These are phyloP conservation scores for Albula glossodonta DNA, from an alignment of 2,113 vertebrate species.

Conservation along the genomic window DNA sequence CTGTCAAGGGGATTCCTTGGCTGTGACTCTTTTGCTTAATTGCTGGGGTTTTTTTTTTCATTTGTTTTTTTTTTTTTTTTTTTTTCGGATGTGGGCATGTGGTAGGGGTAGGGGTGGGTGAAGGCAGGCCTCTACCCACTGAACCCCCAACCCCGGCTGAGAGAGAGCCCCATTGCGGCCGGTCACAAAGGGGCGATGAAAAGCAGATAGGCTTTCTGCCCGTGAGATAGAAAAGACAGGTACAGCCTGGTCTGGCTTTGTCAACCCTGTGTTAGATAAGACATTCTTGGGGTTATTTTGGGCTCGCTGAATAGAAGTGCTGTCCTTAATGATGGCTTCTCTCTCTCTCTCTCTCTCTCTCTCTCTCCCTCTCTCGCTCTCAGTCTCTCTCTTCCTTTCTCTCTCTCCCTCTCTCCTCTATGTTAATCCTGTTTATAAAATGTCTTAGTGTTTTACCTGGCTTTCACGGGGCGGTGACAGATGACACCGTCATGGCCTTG, in stretches of 20 bases:
- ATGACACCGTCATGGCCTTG: slow-evolving; percentile 36
- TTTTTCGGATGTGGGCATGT: not conserved
- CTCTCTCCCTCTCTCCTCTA: not conserved
- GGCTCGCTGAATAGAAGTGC: slow-evolving; percentile 14
- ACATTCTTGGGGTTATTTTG: slow-evolving; percentile 44
- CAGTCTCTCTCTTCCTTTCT: slow-evolving; percentile 10
- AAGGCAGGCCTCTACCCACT: not conserved
- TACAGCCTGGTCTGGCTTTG: slow-evolving; percentile 16
- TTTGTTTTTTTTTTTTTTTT: not conserved
- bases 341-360: not conserved
- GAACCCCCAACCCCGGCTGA: not conserved
- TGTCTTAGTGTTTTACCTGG: slow-evolving; percentile 47
- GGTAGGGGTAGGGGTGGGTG: not conserved
- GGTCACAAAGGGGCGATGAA: not conserved
- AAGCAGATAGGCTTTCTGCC: not conserved
- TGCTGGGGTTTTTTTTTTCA: not conserved
- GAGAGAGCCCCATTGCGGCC: not conserved
- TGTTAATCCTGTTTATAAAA: slow-evolving; percentile 58
- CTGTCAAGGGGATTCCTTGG: slow-evolving; percentile 21
- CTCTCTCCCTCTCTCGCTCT: not conserved
- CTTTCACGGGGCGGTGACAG: slow-evolving; percentile 32
- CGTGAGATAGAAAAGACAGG: slow-evolving; percentile 5
- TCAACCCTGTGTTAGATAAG: slow-evolving; percentile 29
- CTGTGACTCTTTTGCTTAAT: not conserved
- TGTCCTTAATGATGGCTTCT: slow-evolving; percentile 8